Conservation (phyloP, 2,888 invertebrate genomes). For the Lepidocyrtinus sp. region DNA sequence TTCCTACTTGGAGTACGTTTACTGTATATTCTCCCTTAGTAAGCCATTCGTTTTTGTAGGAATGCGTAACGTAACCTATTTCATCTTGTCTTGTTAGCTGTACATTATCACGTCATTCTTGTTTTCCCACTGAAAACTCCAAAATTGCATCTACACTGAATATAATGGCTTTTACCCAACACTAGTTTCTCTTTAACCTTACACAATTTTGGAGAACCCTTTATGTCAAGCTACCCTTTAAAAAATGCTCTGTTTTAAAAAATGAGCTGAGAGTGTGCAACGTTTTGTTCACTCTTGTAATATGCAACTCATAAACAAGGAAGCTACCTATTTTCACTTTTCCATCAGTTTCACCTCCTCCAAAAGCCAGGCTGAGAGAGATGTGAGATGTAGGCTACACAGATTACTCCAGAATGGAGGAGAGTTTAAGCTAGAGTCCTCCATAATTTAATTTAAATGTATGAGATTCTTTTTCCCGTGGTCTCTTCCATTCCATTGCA, state of each 20-base stretch:
- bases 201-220: too few species aligned
- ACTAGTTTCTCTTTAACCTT: too few species aligned
- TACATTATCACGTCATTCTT: conserved; percentile 49
- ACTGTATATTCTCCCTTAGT: conserved; percentile 19
- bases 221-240: too few species aligned
- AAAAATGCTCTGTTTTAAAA: too few species aligned
- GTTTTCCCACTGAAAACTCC: too few species aligned
- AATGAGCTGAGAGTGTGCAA: too few species aligned
- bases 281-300: too few species aligned
- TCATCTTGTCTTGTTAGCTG: conserved; percentile 53
- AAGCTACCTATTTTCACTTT: background rate
- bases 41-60: background rate
- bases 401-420: background rate
- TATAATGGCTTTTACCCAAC: too few species aligned
- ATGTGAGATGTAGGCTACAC: background rate
- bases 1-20: background rate
- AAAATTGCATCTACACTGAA: too few species aligned
- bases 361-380: background rate
- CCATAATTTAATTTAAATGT: background rate
- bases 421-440: background rate
- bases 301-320: background rate
- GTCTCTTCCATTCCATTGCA: background rate
- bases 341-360: background rate
- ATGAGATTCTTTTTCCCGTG: background rate
- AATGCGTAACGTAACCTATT: conserved; percentile 34